These are phyloP conservation scores for Turdus rufiventris DNA, from an alignment of 2,113 vertebrate species.

Conservation along the genomic window DNA sequence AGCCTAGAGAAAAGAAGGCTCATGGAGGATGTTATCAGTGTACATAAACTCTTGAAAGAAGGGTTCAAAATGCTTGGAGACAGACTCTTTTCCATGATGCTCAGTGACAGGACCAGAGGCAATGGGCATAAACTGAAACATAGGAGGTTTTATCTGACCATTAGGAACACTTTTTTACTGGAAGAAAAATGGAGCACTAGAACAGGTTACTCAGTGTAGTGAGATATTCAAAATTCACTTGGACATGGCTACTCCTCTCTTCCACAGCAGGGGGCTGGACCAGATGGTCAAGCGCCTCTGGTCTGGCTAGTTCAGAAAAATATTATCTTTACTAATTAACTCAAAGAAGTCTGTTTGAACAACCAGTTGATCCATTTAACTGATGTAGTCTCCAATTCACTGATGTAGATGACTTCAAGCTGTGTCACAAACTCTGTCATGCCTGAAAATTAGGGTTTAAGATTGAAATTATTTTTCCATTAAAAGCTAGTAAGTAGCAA, in stretches of 20 bases:
- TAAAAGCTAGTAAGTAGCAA: background rate
- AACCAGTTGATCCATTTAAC: background rate
- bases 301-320: background rate
- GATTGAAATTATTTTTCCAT: background rate
- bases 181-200: background rate
- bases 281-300: background rate
- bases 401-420: background rate
- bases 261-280: background rate
- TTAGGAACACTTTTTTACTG: background rate
- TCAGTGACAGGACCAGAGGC: background rate
- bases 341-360: background rate
- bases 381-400: background rate
- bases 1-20: background rate
- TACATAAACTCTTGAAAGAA: background rate
- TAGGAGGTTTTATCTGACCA: background rate
- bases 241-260: background rate
- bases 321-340: background rate
- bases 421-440: background rate
- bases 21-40: background rate
- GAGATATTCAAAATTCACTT: background rate
- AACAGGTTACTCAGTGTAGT: background rate
- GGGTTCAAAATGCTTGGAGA: background rate
- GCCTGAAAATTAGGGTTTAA: background rate
- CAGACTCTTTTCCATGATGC: fast-evolving
- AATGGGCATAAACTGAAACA: background rate